Evolutionary conservation across 2,113 vertebrate genomes (phyloP), one percentile per base, ranked within the genome.

Genomic region (Podarcis muralis): DNA sequence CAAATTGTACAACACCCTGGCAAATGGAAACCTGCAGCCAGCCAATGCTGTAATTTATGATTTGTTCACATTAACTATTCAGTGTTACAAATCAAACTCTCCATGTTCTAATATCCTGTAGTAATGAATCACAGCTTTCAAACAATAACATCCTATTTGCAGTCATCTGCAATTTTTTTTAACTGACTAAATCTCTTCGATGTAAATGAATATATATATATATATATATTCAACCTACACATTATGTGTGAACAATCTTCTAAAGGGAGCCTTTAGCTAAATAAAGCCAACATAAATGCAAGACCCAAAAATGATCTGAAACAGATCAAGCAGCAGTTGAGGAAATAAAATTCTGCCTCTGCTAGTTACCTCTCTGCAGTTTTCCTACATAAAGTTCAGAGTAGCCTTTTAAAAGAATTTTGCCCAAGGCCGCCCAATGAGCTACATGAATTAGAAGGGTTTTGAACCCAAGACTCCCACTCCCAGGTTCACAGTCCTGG

Each of bases 71-170:
- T 92, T 94, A 95, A 90, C 92, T 91, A 90, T 43, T 85, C 81
- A 88, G 23, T 27, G 40, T 89, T 92, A 91, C 89, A 95, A 96
- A 96, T 93, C 88, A 94, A 95, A 85, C 48, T 78, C 84, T 95
- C 93, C 93, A 88, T 4, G 6, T 74, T 91, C 81, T 78, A 90
- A 90, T 91, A 93, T n/a, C 74, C 88, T 27, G 4, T 88, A 94
- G 85, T 93, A 94, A 94, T 89, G 92, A 15, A 93, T 91, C 72
- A 86, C 8, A n/a, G 27, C 30, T 93, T 80, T 90, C 77, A 81
- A 84, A 96, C 92, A 94, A 86, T 53, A 92, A 81, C 59, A 91
- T 89, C 80, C 86, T 87, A 89, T 83, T 93, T 92, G 80, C 76
- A 93, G 87, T 88, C 18, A 83, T 81, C 91, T 88, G n/a, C 75